These are phyloP conservation scores for Taeniopygia guttata DNA, from an alignment of 2,797 vertebrate species.

Conservation along the genomic window DNA sequence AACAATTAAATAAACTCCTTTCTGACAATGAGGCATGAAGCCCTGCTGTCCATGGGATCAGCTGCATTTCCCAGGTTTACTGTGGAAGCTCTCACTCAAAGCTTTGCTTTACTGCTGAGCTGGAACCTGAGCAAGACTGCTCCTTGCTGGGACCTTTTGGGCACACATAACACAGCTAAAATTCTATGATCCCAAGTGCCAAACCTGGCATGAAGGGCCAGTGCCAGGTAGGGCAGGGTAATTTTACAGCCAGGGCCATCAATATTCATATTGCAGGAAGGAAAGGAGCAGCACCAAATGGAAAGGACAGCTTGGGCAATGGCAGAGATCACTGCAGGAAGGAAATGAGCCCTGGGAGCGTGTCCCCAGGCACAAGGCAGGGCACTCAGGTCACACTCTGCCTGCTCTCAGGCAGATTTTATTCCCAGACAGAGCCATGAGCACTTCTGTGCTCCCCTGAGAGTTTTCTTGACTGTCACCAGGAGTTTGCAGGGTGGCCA, in stretches of 20 bases:
- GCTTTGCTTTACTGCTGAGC: not conserved
- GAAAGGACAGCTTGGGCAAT: not conserved
- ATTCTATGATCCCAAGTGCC: not conserved
- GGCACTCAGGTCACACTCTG: not conserved
- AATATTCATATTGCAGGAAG: no score
- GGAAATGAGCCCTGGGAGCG: not conserved
- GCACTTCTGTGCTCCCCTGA: not conserved
- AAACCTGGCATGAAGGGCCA: not conserved
- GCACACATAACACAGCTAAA: fast-evolving
- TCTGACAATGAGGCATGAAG: not conserved
- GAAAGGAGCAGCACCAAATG: no score
- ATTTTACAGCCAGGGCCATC: not conserved
- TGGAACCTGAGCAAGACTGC: not conserved
- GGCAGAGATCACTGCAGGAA: not conserved
- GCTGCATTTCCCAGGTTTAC: not conserved
- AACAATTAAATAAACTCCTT: not conserved
- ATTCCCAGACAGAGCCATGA: not conserved
- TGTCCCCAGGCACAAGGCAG: fast-evolving
- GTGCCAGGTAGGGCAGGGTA: not conserved
- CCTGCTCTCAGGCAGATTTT: not conserved
- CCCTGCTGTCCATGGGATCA: not conserved
- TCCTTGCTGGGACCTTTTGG: not conserved
- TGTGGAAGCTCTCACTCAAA: not conserved
- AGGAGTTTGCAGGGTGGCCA: not conserved
- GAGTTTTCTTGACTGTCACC: not conserved